These are phyloP conservation scores for Mus pahari DNA, from an alignment of 2,113 vertebrate genomes.

Conservation along the genomic window DNA sequence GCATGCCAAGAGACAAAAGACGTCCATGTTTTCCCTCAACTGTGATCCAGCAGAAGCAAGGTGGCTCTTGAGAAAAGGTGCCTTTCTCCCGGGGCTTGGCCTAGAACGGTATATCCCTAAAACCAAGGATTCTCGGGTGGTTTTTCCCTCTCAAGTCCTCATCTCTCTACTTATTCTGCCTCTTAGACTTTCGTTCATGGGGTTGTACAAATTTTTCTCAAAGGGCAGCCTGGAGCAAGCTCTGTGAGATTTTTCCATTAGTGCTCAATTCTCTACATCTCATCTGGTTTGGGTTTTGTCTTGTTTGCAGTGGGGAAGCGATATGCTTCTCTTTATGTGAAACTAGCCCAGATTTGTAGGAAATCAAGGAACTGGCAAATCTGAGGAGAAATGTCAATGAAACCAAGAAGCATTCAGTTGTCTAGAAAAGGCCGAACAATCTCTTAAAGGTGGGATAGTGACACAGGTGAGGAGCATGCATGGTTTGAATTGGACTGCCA, in stretches of 20 bases:
- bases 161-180: neutral
- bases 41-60: neutral
- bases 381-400: neutral
- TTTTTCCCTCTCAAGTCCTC: neutral
- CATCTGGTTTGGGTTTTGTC: neutral
- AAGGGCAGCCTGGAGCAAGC: neutral
- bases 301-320: neutral
- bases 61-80: neutral
- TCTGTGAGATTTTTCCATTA: neutral
- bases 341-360: neutral
- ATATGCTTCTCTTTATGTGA: neutral
- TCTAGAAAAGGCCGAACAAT: neutral
- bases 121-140: neutral
- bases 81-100: neutral
- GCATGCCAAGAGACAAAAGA: neutral
- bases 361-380: neutral
- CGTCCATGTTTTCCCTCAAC: neutral
- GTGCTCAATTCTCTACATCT: neutral
- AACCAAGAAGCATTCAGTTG: neutral
- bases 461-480: neutral
- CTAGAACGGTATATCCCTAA: slow-evolving; percentile 19
- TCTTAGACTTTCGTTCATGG: neutral
- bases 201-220: neutral
- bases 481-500: neutral
- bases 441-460: neutral